Conservation (phyloP, 2,797 vertebrate genomes). For the Artibeus jamaicensis region DNA sequence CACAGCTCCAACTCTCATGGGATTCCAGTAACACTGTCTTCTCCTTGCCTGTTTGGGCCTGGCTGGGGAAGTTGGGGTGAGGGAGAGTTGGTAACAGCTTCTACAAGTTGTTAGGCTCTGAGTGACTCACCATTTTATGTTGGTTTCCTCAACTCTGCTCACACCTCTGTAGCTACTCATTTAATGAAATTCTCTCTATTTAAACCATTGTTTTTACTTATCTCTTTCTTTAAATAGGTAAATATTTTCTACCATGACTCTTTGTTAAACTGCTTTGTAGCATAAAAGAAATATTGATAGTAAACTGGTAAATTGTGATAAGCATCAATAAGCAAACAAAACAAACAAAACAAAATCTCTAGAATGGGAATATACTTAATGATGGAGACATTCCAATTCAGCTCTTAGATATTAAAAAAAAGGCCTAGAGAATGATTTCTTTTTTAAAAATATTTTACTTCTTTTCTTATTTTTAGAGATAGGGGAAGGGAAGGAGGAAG, state of each 20-base stretch:
- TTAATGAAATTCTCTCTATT: background rate
- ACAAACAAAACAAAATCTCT: background rate
- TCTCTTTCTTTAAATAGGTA: background rate
- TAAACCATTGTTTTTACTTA: background rate
- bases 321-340: slow-evolving; percentile 34
- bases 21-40: background rate
- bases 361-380: background rate
- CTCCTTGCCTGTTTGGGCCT: background rate
- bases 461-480: too few relatives aligned
- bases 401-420: background rate
- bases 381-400: background rate
- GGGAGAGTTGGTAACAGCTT: background rate
- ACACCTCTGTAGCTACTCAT: background rate
- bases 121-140: background rate
- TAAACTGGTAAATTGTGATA: background rate
- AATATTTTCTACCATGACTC: background rate
- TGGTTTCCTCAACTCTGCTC: background rate
- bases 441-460: too few relatives aligned
- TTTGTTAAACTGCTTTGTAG: background rate
- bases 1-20: background rate
- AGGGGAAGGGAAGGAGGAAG: too few relatives aligned
- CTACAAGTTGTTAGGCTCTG: background rate
- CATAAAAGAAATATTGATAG: background rate
- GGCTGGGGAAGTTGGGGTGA: background rate
- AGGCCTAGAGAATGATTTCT: too few relatives aligned